These are phyloP conservation scores for Erebia aethiops DNA, from an alignment of 2,888 invertebrate genomes.

Conservation along the genomic window DNA sequence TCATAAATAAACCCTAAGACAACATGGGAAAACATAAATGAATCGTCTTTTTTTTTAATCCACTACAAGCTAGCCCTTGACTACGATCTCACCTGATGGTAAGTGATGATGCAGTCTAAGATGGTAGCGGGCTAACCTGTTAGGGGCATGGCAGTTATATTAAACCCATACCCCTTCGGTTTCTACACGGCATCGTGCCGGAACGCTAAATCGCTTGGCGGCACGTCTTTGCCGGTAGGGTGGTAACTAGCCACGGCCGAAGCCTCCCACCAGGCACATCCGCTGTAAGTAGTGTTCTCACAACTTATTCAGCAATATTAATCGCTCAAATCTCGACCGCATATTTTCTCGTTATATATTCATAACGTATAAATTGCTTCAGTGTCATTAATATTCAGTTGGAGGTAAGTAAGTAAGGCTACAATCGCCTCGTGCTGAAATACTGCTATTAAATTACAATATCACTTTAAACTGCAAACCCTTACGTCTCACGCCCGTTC, in stretches of 20 bases:
- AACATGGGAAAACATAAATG: background rate
- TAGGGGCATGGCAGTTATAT: no score
- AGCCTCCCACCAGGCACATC: no score
- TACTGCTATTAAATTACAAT: slow-evolving; percentile 42
- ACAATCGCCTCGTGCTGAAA: slow-evolving; percentile 45
- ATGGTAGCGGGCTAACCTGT: no score
- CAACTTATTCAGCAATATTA: slow-evolving; percentile 61
- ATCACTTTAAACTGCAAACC: slow-evolving; percentile 35
- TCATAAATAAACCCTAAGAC: background rate
- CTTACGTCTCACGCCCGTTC: background rate
- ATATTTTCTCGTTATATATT: slow-evolving; percentile 75
- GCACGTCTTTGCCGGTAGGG: no score
- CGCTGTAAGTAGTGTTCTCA: background rate
- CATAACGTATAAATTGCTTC: slow-evolving; percentile 79
- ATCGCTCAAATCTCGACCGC: slow-evolving; percentile 61
- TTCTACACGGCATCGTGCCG: no score
- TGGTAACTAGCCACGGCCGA: no score
- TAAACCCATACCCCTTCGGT: no score
- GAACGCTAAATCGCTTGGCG: no score
- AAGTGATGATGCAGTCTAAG: no score
- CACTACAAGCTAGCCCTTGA: no score
- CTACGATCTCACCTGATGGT: no score
- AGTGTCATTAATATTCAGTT: slow-evolving; percentile 76
- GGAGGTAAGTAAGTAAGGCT: slow-evolving; percentile 49
- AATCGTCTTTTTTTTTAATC: no score